These are phyloP conservation scores for Stichodactyla helianthus DNA, from an alignment of 64 coral and sea anemone species.

Conservation along the genomic window DNA sequence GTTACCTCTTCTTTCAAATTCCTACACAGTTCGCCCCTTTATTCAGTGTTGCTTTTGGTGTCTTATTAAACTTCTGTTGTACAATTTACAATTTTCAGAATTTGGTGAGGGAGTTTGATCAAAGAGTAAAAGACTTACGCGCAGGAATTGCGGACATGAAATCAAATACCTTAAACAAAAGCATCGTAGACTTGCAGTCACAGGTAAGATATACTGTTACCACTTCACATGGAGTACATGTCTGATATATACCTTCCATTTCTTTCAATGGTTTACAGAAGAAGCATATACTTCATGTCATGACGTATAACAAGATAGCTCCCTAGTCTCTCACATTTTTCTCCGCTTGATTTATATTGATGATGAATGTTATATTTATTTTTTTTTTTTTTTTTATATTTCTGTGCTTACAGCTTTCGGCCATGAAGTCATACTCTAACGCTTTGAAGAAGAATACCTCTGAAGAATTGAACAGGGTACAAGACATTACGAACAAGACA, in stretches of 20 bases:
- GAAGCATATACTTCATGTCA: neutral
- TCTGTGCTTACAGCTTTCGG: slow-evolving; percentile 16
- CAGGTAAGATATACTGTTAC: slow-evolving; percentile 8
- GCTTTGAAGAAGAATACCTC: neutral
- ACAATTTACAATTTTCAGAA: neutral
- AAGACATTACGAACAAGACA: slow-evolving; percentile 12
- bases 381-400: neutral
- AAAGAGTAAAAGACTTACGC: neutral
- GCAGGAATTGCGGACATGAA: slow-evolving; percentile 18
- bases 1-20: no score
- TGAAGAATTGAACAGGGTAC: slow-evolving; percentile 19
- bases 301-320: neutral
- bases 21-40: no score
- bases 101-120: slow-evolving; percentile 19
- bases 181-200: slow-evolving; percentile 17
- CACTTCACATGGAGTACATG: neutral
- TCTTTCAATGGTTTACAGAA: neutral
- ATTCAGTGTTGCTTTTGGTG: no score
- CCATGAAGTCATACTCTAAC: neutral
- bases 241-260: neutral
- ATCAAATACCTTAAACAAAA: slow-evolving; percentile 32
- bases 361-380: neutral
- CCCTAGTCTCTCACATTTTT: neutral
- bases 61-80: neutral
- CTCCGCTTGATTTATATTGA: neutral